phyloP scores from a whole-genome alignment of 2,113 vertebrate species.

The Gallinago media region DNA sequence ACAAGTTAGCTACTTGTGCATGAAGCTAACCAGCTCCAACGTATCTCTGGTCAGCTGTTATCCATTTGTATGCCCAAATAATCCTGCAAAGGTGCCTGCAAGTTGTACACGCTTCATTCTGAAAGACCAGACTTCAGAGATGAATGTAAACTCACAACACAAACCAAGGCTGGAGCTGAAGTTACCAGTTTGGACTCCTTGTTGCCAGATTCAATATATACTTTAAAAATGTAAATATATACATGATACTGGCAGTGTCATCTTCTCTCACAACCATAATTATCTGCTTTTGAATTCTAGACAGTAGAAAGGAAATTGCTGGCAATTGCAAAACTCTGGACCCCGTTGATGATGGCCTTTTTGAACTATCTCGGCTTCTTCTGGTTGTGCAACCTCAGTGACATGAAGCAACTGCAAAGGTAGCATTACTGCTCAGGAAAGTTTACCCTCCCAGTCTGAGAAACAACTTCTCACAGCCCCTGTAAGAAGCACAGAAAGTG shows the following conservation, averaged over 20 bases:
- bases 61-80: not conserved
- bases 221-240: conserved; percentile 12
- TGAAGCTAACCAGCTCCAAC: not conserved
- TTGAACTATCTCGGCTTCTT: not conserved
- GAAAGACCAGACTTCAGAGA: not conserved
- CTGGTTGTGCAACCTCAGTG: not conserved
- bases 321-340: not conserved
- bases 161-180: not conserved
- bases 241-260: not conserved
- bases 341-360: not conserved
- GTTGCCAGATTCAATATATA: not conserved
- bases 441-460: not conserved
- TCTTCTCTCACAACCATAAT: conserved; percentile 13
- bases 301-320: conserved; percentile 6
- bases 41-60: not conserved
- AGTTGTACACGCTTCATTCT: not conserved
- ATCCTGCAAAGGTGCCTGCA: not conserved
- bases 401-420: not conserved
- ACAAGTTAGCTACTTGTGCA: not conserved
- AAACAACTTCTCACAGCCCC: not conserved
- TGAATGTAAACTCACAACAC: not conserved
- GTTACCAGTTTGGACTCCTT: not conserved
- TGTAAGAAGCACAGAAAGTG: not conserved
- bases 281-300: conserved; percentile 13
- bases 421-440: not conserved